Conservation (phyloP, 2,113 vertebrate genomes). For the Prietella phreatophila region DNA sequence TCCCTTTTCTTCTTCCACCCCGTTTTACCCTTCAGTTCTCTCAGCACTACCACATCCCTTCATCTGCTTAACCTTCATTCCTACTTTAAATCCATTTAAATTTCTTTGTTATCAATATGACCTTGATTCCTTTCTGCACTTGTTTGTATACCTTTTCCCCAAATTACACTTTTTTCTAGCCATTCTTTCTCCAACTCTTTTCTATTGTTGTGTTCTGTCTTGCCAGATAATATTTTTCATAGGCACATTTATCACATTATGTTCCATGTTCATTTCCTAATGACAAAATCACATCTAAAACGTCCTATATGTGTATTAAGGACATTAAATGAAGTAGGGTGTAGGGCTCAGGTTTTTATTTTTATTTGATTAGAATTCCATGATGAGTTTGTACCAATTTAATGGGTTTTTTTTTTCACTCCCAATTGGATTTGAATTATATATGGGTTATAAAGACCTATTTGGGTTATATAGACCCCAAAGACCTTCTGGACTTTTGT, state of each 20-base stretch:
- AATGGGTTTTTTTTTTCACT: not conserved
- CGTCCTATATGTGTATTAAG: not conserved
- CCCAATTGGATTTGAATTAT: not conserved
- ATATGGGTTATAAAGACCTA: not conserved
- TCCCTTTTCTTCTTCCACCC: not conserved
- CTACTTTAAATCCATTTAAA: not conserved
- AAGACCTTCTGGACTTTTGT: not conserved
- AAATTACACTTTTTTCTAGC: not conserved
- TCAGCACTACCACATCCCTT: conserved; percentile 6
- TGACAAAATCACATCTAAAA: not conserved
- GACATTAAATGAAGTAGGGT: not conserved
- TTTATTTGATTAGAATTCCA: not conserved
- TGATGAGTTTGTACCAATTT: not conserved
- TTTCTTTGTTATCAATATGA: not conserved
- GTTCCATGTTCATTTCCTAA: not conserved
- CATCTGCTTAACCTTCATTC: conserved; percentile 8
- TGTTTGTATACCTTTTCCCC: not conserved
- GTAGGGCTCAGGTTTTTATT: not conserved
- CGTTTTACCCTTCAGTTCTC: not conserved
- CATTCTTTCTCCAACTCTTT: not conserved
- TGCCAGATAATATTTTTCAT: not conserved
- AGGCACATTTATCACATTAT: not conserved
- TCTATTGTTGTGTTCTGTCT: not conserved
- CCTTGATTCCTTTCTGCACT: not conserved
- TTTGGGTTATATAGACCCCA: not conserved